Evolutionary conservation across 1,140 invertebrate species (phyloP).

Genomic region (Sitobion miscanthi): DNA sequence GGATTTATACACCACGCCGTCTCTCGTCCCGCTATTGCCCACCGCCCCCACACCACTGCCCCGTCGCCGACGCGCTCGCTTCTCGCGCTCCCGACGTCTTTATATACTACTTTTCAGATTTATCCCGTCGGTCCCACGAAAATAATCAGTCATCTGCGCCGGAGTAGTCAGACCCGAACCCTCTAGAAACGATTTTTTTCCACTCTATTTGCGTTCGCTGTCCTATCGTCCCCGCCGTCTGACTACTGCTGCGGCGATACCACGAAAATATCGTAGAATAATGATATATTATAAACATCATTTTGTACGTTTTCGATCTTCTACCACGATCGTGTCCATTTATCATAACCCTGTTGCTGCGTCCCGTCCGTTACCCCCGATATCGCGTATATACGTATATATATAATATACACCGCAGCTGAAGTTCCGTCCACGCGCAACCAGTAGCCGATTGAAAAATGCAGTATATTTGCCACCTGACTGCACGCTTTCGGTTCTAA

Average conservation of each 20-base stretch:
- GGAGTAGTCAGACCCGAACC: conserved; percentile 18
- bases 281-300: conserved; percentile 17
- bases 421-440: background rate
- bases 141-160: conserved; percentile 54
- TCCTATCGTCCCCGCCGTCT: background rate
- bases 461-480: background rate
- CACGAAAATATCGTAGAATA: conserved; percentile 18
- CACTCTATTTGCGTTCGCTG: background rate
- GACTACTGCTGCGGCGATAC: background rate
- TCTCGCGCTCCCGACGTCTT: background rate
- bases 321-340: background rate
- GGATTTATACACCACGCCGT: conserved; percentile 10
- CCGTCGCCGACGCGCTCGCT: background rate
- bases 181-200: conserved; percentile 56
- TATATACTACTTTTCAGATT: conserved; percentile 23
- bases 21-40: background rate
- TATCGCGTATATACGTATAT: background rate
- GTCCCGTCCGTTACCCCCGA: background rate
- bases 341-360: conserved; percentile 54
- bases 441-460: conserved; percentile 45
- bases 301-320: conserved; percentile 22
- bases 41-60: background rate
- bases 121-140: conserved; percentile 7
- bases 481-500: background rate
- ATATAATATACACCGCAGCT: background rate